Percentiles rank a stretch among this genome's conserved stretches.
These are phyloP conservation scores for Odocoileus virginianus DNA, from an alignment of 2,113 vertebrate genomes.

Conservation along the genomic window DNA sequence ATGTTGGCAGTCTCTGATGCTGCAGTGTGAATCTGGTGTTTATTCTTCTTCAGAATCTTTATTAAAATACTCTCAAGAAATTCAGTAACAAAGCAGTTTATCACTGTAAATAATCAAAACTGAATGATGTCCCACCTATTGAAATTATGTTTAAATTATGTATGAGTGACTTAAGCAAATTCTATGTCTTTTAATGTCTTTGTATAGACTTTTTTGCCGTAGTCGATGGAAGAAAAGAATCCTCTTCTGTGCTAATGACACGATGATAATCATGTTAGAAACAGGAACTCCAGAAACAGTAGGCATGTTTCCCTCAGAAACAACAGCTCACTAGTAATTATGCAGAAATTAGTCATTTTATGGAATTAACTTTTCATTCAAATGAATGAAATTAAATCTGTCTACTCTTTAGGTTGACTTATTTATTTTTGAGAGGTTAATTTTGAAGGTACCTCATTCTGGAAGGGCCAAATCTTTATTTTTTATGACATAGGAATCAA, in stretches of 20 bases:
- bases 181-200: not conserved
- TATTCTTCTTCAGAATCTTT: not conserved
- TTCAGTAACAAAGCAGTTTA: not conserved
- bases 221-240: not conserved
- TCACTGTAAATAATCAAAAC: not conserved
- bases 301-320: not conserved
- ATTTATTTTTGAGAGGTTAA: not conserved
- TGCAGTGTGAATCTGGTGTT: not conserved
- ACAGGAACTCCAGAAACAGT: not conserved
- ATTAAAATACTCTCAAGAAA: not conserved
- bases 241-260: not conserved
- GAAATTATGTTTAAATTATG: not conserved
- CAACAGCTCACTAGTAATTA: not conserved
- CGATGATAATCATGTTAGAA: not conserved
- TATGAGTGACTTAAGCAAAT: not conserved
- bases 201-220: not conserved
- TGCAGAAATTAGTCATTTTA: not conserved
- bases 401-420: not conserved
- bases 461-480: not conserved
- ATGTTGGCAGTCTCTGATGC: not conserved
- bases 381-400: not conserved
- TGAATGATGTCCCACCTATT: not conserved
- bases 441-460: not conserved
- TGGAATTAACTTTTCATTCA: not conserved
- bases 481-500: not conserved